phyloP scores from a whole-genome alignment of 2,888 invertebrate genomes.

The Ferdinandea cuprea region DNA sequence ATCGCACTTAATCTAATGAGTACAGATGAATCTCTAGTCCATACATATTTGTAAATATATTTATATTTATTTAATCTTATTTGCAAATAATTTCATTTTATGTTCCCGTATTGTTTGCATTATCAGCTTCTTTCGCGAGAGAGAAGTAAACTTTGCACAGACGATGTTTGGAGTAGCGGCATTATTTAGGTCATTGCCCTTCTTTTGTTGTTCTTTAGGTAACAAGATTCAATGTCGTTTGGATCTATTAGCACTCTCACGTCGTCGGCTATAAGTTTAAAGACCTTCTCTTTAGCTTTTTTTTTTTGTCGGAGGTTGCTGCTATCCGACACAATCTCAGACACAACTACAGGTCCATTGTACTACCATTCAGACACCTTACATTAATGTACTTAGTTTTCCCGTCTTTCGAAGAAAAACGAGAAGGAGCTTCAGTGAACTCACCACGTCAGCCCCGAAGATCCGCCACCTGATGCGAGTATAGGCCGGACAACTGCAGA shows the following conservation, averaged over 20 bases:
- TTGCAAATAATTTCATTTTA: background rate
- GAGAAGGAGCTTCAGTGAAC: no score
- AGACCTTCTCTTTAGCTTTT: no score
- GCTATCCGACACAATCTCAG: no score
- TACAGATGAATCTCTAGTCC: slow-evolving; percentile 26
- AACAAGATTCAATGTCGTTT: slow-evolving; percentile 12
- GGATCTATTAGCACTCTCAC: background rate
- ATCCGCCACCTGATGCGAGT: no score
- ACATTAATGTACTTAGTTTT: no score
- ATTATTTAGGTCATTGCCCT: background rate
- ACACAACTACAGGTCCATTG: no score
- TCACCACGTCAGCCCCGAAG: no score
- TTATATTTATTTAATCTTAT: background rate
- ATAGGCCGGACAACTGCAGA: no score
- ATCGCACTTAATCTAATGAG: slow-evolving; percentile 18
- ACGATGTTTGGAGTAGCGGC: background rate
- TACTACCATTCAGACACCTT: no score
- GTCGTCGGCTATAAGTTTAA: background rate
- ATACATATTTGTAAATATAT: slow-evolving; percentile 14
- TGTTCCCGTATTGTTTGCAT: background rate
- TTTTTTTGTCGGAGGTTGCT: no score
- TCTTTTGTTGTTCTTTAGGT: background rate
- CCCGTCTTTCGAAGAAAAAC: no score
- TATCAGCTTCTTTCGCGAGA: background rate
- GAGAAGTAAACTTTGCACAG: background rate